These are phyloP conservation scores for Panthera tigris DNA, from an alignment of 2,113 vertebrate genomes.

Conservation along the genomic window DNA sequence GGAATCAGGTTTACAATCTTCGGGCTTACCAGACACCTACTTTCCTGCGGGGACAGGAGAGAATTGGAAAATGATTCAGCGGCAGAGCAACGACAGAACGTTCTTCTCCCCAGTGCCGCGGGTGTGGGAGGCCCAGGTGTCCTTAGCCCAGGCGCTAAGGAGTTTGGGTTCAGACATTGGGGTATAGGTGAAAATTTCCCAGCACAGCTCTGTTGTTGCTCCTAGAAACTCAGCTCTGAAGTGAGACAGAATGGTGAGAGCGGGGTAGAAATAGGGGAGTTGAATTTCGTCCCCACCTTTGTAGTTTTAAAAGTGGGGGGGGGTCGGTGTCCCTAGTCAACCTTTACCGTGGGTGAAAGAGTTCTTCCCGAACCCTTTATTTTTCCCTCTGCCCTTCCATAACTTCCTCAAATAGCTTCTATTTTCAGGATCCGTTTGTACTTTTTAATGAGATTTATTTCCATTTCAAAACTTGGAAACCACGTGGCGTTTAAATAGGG, in stretches of 20 bases:
- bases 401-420: background rate
- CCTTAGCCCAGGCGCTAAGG: no score
- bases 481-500: background rate
- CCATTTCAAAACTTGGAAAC: background rate
- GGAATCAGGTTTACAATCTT: background rate
- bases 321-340: background rate
- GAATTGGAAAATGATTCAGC: background rate
- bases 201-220: background rate
- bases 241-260: background rate
- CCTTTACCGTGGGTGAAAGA: background rate
- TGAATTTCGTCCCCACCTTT: background rate
- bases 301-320: background rate
- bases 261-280: background rate
- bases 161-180: background rate
- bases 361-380: background rate
- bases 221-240: background rate
- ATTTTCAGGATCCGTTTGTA: background rate
- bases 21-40: background rate
- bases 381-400: background rate
- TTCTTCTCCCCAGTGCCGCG: fast-evolving
- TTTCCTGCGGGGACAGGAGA: background rate
- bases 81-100: no score
- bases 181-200: background rate
- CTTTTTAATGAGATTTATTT: slow-evolving; percentile 12
- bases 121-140: background rate